A percentile compares a stretch with the other conserved stretches of the same genome.
These are phyloP conservation scores for Nephrotoma flavescens DNA, from an alignment of 2,888 invertebrate species.

Conservation along the genomic window DNA sequence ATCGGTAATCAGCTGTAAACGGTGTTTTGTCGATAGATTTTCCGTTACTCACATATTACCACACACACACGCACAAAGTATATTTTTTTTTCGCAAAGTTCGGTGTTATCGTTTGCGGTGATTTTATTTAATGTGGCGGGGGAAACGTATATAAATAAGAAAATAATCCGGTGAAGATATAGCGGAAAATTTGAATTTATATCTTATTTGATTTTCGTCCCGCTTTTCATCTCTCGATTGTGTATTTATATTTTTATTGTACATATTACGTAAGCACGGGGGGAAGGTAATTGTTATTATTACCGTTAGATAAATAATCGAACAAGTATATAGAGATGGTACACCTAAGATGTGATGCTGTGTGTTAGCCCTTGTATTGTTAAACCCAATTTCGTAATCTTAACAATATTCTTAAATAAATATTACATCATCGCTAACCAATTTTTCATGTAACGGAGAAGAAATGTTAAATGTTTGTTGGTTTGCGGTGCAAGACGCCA, in stretches of 20 bases:
- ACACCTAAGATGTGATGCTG: background rate
- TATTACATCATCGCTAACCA: background rate
- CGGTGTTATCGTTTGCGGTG: background rate
- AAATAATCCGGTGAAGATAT: background rate
- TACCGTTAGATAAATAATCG: background rate
- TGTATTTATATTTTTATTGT: background rate
- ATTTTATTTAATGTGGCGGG: background rate
- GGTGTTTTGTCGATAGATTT: background rate
- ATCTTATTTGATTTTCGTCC: background rate
- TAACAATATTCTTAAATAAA: background rate
- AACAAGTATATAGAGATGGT: background rate
- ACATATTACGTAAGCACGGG: background rate
- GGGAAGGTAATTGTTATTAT: background rate
- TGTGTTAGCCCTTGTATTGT: background rate
- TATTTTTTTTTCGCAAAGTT: background rate
- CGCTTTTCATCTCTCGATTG: background rate
- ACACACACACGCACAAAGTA: background rate
- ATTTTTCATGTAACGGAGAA: background rate
- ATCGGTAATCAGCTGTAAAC: background rate
- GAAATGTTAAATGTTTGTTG: background rate
- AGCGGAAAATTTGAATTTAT: background rate
- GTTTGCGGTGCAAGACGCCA: background rate
- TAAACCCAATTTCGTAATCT: background rate
- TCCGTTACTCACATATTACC: background rate
- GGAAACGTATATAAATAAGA: background rate